A percentile compares a stretch with the other conserved stretches of the same genome.
Conservation (phyloP, 1,140 invertebrate species). For the Sesamia nonagrioides region DNA sequence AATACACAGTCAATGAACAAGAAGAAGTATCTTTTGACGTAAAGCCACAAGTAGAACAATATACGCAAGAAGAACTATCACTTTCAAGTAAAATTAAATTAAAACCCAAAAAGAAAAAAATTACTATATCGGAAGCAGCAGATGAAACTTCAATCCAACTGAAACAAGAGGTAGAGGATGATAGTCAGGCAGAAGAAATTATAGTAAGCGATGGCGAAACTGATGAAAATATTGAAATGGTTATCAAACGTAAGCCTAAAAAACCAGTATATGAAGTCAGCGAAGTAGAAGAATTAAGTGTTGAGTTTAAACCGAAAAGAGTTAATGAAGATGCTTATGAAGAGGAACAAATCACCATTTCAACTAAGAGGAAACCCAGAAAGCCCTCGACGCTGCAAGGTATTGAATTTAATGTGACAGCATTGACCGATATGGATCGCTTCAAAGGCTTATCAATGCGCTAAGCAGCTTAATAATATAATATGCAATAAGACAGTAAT, state of each 20-base stretch:
- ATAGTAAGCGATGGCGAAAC: constrained; percentile 82
- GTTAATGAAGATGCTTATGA: constrained; percentile 83
- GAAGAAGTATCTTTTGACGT: constrained; percentile 89
- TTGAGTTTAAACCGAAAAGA: constrained; percentile 85
- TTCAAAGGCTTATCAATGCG: background rate
- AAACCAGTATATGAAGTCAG: constrained; percentile 87
- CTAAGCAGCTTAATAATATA: constrained; percentile 3
- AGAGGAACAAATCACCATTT: constrained; percentile 90
- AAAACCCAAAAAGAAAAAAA: constrained; percentile 89
- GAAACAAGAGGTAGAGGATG: constrained; percentile 90
- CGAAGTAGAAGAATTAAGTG: constrained; percentile 88
- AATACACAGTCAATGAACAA: constrained; percentile 80
- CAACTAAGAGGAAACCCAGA: constrained; percentile 89
- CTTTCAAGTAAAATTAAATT: constrained; percentile 93
- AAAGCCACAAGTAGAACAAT: constrained; percentile 78
- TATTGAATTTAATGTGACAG: constrained; percentile 63
- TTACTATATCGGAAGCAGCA: constrained; percentile 90
- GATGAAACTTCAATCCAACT: constrained; percentile 91
- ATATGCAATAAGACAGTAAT: background rate
- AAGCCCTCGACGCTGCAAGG: constrained; percentile 90
- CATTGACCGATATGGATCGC: background rate
- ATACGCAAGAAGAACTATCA: constrained; percentile 93
- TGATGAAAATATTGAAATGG: constrained; percentile 87
- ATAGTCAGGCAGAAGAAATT: constrained; percentile 79
- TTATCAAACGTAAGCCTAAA: constrained; percentile 85